Evolutionary conservation across 2,797 vertebrate species (phyloP).

Genomic region (Muscicapa comitata): DNA sequence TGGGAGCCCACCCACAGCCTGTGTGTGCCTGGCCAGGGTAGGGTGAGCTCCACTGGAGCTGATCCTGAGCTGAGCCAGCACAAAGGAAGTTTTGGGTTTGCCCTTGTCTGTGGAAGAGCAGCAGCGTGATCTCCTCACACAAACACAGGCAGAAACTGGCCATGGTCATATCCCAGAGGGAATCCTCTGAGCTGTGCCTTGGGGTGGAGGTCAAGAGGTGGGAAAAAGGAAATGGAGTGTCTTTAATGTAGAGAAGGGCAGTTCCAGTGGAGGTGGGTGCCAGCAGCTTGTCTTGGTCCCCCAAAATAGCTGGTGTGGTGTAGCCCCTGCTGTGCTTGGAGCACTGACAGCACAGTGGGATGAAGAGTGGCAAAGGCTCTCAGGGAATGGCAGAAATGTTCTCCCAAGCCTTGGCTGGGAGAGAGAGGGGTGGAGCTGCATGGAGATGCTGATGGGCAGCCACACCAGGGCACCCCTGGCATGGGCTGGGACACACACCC

Average conservation of each 20-base stretch:
- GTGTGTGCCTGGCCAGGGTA: not conserved
- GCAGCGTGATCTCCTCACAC: accelerated
- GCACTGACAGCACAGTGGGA: not conserved
- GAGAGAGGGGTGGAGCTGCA: not conserved
- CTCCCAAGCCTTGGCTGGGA: not conserved
- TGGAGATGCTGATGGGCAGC: not conserved
- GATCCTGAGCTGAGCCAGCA: not conserved
- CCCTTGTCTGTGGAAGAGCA: not conserved
- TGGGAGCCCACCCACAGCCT: conserved; percentile 31
- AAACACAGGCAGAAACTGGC: not conserved
- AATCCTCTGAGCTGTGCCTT: not conserved
- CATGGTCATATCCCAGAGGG: not conserved
- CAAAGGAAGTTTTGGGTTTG: not conserved
- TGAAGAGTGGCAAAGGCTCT: not conserved
- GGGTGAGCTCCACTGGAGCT: not conserved
- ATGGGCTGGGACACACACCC: not conserved
- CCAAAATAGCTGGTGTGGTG: not conserved
- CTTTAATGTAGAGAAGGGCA: not conserved
- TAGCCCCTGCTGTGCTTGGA: not conserved
- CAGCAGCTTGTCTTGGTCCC: not conserved
- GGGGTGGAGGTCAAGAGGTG: not conserved
- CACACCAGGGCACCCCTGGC: accelerated
- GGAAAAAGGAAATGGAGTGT: not conserved
- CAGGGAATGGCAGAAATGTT: not conserved
- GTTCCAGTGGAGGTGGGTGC: not conserved